Percentiles rank a stretch among this genome's conserved stretches.
Conservation (phyloP, 2,888 invertebrate genomes). For the Palloptera scutellata region DNA sequence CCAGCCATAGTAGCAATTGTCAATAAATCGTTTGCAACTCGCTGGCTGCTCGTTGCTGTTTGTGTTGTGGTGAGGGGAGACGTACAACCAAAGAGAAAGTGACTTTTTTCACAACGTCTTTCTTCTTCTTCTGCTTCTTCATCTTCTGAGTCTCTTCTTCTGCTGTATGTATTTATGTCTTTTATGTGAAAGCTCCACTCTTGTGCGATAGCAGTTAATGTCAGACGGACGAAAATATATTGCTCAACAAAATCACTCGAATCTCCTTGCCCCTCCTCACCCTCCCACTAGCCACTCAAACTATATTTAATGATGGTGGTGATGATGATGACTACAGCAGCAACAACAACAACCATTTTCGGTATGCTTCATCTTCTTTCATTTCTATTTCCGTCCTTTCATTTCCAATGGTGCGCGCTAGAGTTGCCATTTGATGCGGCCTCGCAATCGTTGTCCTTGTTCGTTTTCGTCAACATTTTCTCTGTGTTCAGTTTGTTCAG, state of each 20-base stretch:
- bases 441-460: constrained; percentile 29
- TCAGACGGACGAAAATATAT: constrained; percentile 65
- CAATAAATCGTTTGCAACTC: constrained; percentile 63
- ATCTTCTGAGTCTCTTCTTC: neutral
- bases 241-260: constrained; percentile 45
- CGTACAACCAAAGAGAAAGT: too few relatives aligned
- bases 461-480: constrained; percentile 30
- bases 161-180: neutral
- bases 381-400: too few relatives aligned
- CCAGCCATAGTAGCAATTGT: constrained; percentile 43
- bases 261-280: constrained; percentile 24
- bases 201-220: constrained; percentile 65
- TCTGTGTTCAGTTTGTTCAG: neutral
- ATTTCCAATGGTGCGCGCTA: too few relatives aligned
- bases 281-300: constrained; percentile 34
- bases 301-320: constrained; percentile 32
- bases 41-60: constrained; percentile 17
- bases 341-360: constrained; percentile 30
- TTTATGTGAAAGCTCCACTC: constrained; percentile 7
- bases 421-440: constrained; percentile 17
- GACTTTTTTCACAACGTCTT: too few relatives aligned
- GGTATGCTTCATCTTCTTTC: constrained; percentile 36
- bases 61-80: too few relatives aligned
- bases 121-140: constrained; percentile 22
- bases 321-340: constrained; percentile 32